Base-by-base conservation (phyloP, 2,888 invertebrate genomes). In the Fabriciana adippe region DNA sequence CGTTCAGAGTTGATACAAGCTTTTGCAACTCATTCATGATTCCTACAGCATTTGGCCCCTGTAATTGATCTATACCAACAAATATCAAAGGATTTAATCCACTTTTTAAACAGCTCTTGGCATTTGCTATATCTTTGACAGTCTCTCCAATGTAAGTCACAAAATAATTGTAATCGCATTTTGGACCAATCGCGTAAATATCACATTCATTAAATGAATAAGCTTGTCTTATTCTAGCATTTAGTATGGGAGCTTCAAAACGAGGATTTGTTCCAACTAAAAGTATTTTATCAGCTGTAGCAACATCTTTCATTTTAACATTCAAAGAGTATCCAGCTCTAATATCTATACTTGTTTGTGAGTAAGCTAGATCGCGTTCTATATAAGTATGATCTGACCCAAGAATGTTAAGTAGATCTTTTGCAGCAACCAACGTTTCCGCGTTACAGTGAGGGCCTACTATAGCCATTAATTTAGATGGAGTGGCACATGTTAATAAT, bases 211-310 rank as follows among this genome's bases (percentile, higher is more conserved):
- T 98, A 80, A 96, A 96, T 51, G 98, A 93, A 87, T 97, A 99
- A 62, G 96, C 95, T 88, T 99, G 99, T 64, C 99, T 95, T 73
- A 99, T 95, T 82, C 99, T 95, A 0, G 99, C 96, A 85, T 99
- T 99, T 61, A 99, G 93, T 61, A 99, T 92, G 0, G 99, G 99
- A 14, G 99, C 99, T 90, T 99, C 99, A 83, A 97, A 98, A 74
- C 99, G 94, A 2, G 99, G 98, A 93, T 99, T 99, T 2, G 99
- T 99, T 57, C 99, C 99, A 69, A 99, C 94, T 51, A 99, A 91
- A 31, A 99, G 85, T 69, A 99, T 95, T 72, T 96, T 94, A 89
- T 99, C 99, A 16, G 99, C 97, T 62, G 78, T 72, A 18, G 75
- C 76, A 35, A 91, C 75, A 78, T 98, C 96, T 88, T 98, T 99